phyloP scores from a whole-genome alignment of 2,888 invertebrate genomes.

The Cybosia mesomella region DNA sequence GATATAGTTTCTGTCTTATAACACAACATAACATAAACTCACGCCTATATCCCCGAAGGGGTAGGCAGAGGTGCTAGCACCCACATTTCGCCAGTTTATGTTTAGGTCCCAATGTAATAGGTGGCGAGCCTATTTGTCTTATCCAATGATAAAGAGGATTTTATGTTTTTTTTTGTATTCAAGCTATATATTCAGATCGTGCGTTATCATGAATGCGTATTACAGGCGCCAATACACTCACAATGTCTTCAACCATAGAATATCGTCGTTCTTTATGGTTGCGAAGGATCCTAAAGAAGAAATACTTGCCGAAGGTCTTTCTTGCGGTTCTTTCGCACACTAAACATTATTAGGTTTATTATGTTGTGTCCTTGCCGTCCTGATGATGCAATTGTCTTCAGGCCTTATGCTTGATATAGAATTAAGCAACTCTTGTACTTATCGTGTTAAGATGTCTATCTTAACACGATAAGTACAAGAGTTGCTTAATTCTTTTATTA shows the following conservation, averaged over 20 bases:
- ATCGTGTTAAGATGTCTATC: too few relatives aligned
- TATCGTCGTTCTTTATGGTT: neutral
- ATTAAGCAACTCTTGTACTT: too few relatives aligned
- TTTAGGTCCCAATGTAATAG: too few relatives aligned
- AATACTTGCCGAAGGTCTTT: neutral
- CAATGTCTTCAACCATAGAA: neutral
- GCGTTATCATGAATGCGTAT: conserved; percentile 1
- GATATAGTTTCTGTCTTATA: neutral
- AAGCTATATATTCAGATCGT: neutral
- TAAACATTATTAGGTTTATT: neutral
- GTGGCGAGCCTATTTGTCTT: too few relatives aligned
- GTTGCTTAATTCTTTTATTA: too few relatives aligned
- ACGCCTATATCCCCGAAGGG: too few relatives aligned
- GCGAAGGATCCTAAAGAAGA: neutral
- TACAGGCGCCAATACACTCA: neutral
- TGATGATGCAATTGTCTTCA: too few relatives aligned
- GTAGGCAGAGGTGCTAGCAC: too few relatives aligned
- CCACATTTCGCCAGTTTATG: too few relatives aligned
- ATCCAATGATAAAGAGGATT: neutral
- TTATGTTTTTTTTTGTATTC: neutral
- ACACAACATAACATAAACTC: too few relatives aligned
- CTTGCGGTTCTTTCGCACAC: neutral
- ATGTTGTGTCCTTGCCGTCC: neutral
- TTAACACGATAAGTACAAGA: too few relatives aligned
- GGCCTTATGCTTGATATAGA: too few relatives aligned